These are phyloP conservation scores for Cyclargus thomasi DNA, from an alignment of 1,140 invertebrate genomes.

Conservation along the genomic window DNA sequence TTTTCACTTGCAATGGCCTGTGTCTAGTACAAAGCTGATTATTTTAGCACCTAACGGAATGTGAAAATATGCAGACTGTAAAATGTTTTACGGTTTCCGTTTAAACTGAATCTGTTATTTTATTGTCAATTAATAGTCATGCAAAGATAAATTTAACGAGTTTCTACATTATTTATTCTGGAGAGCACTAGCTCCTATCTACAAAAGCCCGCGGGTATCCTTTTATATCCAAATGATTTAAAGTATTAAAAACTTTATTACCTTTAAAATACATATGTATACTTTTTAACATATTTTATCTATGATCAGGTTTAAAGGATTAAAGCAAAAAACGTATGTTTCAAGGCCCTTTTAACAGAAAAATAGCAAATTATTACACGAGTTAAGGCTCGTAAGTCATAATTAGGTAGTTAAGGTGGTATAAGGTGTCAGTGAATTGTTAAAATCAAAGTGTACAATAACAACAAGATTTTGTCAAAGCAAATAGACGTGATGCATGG, in stretches of 20 bases:
- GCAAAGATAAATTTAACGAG: background rate
- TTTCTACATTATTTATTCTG: background rate
- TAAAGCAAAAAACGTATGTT: background rate
- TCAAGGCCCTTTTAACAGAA: background rate
- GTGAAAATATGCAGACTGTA: background rate
- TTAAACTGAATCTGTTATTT: slow-evolving; percentile 12
- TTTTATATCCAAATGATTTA: background rate
- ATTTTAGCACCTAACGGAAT: background rate
- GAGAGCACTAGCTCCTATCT: background rate
- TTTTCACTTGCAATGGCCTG: too few species aligned
- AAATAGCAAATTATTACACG: background rate
- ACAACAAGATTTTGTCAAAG: too few species aligned
- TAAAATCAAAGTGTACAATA: too few species aligned
- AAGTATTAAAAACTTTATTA: slow-evolving; percentile 3
- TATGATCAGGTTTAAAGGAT: background rate
- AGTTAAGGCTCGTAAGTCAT: too few species aligned
- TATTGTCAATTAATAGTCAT: slow-evolving; percentile 1
- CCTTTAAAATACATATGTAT: background rate
- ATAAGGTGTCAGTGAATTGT: too few species aligned
- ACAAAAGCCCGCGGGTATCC: background rate
- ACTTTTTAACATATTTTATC: background rate
- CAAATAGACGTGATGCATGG: too few species aligned
- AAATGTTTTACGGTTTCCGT: slow-evolving; percentile 7
- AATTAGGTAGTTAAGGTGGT: too few species aligned
- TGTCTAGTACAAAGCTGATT: background rate